Percentiles rank a stretch among this genome's conserved stretches.
These are phyloP conservation scores for Zelleria hepariella DNA, from an alignment of 2,888 invertebrate species.

Conservation along the genomic window DNA sequence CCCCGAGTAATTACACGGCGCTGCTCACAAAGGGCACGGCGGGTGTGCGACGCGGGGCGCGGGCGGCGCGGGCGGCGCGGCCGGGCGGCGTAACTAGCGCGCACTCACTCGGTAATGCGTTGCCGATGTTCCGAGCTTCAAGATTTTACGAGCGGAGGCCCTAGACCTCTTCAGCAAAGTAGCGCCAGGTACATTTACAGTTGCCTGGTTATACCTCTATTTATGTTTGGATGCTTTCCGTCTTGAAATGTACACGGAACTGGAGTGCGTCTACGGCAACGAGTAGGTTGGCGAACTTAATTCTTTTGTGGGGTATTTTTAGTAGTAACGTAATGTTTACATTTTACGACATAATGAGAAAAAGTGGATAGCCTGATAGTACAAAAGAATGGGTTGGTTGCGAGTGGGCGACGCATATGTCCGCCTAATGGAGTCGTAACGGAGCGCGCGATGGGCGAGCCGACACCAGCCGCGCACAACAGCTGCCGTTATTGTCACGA, in stretches of 20 bases:
- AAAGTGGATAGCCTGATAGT: background rate
- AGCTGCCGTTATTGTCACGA: conserved; percentile 47
- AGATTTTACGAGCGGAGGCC: conserved; percentile 9
- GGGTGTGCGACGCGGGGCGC: conserved; percentile 29
- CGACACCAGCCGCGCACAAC: conserved; percentile 31
- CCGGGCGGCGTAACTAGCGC: conserved; percentile 11
- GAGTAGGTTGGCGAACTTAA: too few species aligned
- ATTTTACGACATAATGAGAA: background rate
- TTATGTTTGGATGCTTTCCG: background rate
- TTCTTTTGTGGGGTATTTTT: too few species aligned
- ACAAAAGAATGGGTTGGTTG: background rate
- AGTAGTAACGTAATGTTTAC: background rate
- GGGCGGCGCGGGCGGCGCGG: conserved; percentile 6
- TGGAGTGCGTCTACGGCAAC: too few species aligned
- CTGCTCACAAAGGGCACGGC: conserved; percentile 47
- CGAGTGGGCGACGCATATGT: background rate
- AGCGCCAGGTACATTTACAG: background rate
- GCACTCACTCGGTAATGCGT: conserved; percentile 27
- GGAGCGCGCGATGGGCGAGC: conserved; percentile 46
- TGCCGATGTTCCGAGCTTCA: conserved; percentile 21
- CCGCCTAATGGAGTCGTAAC: conserved; percentile 56
- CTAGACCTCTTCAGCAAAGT: conserved; percentile 1
- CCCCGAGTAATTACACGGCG: conserved; percentile 62
- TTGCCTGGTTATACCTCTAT: background rate
- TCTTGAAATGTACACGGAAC: background rate